phyloP scores from a whole-genome alignment of 2,888 invertebrate species.

The Phrixothrix hirtus region DNA sequence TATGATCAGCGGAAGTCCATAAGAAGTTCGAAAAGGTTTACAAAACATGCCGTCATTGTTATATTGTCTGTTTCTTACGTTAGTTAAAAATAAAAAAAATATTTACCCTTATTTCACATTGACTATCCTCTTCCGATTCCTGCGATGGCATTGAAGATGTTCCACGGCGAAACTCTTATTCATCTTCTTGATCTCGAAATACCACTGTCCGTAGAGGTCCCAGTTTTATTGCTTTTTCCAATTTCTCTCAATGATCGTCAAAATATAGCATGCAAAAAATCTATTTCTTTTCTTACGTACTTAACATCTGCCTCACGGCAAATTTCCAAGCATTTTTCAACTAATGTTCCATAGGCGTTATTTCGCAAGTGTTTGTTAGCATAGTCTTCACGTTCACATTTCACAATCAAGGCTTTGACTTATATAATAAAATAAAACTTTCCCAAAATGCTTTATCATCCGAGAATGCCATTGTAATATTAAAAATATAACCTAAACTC shows the following conservation, averaged over 20 bases:
- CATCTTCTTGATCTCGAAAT: constrained; percentile 2
- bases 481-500: no score
- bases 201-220: constrained; percentile 5
- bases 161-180: constrained; percentile 7
- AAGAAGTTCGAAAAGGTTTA: no score
- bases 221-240: constrained; percentile 4
- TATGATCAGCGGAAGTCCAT: neutral
- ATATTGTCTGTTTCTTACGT: neutral
- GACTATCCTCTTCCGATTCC: constrained; percentile 4
- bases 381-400: constrained; percentile 8
- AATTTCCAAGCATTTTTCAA: constrained; percentile 7
- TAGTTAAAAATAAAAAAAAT: neutral
- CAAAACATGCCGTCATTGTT: neutral
- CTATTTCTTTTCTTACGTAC: constrained; percentile 5
- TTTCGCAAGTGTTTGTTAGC: constrained; percentile 1
- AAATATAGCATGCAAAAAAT: constrained; percentile 6
- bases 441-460: no score
- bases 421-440: constrained; percentile 9
- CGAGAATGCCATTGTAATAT: neutral
- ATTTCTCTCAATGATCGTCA: constrained; percentile 4
- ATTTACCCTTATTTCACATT: neutral
- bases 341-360: constrained; percentile 1
- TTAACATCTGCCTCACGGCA: constrained; percentile 2
- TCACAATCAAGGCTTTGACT: no score
- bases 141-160: no score